A percentile compares a stretch with the other conserved stretches of the same genome.
Conservation (phyloP, 2,888 invertebrate genomes). For the Xanthorhoe designata region DNA sequence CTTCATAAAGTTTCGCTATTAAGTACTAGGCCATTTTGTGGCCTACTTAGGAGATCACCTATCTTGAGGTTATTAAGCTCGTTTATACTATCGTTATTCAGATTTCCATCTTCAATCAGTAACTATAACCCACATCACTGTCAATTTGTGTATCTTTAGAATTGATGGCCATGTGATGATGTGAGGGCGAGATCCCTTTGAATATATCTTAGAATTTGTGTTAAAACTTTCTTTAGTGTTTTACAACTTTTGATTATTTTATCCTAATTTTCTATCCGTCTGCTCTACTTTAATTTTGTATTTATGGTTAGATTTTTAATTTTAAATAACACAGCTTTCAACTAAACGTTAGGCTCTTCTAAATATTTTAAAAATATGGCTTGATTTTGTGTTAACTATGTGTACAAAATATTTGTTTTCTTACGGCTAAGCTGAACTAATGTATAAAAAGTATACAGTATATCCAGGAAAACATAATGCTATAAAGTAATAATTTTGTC, state of each 20-base stretch:
- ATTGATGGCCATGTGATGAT: constrained; percentile 41
- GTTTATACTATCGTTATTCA: constrained; percentile 32
- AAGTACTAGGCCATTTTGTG: neutral
- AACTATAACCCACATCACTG: constrained; percentile 43
- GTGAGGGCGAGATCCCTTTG: constrained; percentile 34
- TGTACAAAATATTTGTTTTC: neutral
- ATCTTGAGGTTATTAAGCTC: constrained; percentile 12
- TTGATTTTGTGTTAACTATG: neutral
- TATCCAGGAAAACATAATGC: constrained; percentile 58
- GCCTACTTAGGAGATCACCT: constrained; percentile 11
- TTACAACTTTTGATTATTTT: constrained; percentile 22
- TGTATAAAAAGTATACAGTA: constrained; percentile 3
- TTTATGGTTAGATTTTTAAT: neutral
- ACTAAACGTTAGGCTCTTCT: neutral
- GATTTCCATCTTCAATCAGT: constrained; percentile 43
- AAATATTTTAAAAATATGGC: neutral
- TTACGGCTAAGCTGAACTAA: neutral
- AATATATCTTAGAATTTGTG: constrained; percentile 33
- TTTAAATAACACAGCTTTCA: neutral
- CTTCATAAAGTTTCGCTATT: neutral
- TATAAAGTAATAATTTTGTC: too few relatives aligned
- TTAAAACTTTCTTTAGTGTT: constrained; percentile 37
- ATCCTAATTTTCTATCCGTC: constrained; percentile 17
- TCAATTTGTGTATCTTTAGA: constrained; percentile 44
- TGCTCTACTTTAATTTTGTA: constrained; percentile 23